Evolutionary conservation across 2,888 invertebrate genomes (phyloP).

Genomic region (Pharmacophagus antenor): DNA sequence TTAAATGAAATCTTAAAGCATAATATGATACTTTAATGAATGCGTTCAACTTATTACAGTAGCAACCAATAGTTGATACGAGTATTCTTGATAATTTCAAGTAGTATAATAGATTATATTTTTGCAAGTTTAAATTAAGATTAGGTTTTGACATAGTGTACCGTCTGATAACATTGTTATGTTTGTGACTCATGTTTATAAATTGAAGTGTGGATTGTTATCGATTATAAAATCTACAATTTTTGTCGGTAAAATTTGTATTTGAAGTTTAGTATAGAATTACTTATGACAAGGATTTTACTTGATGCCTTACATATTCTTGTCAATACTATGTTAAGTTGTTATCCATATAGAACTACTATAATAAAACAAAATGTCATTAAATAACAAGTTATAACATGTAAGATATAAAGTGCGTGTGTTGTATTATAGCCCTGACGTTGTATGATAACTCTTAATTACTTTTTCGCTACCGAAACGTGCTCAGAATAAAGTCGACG

Average conservation of each 20-base stretch:
- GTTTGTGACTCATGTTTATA: too few relatives aligned
- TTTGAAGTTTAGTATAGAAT: not conserved
- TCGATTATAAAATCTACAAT: too few relatives aligned
- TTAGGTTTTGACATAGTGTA: too few relatives aligned
- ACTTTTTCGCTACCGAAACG: slow-evolving; percentile 12
- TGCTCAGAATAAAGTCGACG: slow-evolving; percentile 11
- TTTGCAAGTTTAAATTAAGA: too few relatives aligned
- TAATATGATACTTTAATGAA: not conserved
- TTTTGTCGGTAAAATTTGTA: too few relatives aligned
- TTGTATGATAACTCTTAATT: slow-evolving; percentile 14
- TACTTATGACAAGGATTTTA: not conserved
- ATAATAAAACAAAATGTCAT: not conserved
- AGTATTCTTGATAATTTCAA: not conserved
- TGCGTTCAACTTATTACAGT: not conserved
- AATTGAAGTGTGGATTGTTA: too few relatives aligned
- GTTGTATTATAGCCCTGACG: slow-evolving; percentile 2
- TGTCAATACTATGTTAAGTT: not conserved
- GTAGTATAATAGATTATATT: too few relatives aligned
- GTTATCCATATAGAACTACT: not conserved
- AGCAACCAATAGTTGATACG: not conserved
- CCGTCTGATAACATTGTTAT: too few relatives aligned
- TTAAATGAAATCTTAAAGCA: not conserved
- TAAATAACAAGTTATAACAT: not conserved
- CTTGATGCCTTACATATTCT: not conserved
- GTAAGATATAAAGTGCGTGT: too few relatives aligned